These are phyloP conservation scores for Tipula confusa DNA, from an alignment of 2,888 invertebrate genomes.

Conservation along the genomic window DNA sequence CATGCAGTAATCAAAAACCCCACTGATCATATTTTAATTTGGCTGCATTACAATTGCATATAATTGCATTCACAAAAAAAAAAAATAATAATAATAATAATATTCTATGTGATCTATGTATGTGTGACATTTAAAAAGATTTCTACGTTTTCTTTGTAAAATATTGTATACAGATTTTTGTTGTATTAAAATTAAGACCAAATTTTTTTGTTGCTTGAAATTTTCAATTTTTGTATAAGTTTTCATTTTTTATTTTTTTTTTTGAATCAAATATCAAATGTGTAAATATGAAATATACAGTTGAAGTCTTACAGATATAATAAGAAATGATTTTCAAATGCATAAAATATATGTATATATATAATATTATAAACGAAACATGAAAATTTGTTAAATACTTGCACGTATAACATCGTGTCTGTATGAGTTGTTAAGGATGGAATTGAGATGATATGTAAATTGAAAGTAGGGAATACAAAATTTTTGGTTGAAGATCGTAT, in stretches of 20 bases:
- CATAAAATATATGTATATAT: background rate
- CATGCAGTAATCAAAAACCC: background rate
- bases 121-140: conserved; percentile 20
- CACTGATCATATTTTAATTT: conserved; percentile 20
- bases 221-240: conserved; percentile 7
- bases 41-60: conserved; percentile 20
- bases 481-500: background rate
- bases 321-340: background rate
- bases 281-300: background rate
- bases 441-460: background rate
- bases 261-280: conserved; percentile 21
- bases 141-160: background rate
- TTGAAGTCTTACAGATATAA: background rate
- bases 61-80: conserved; percentile 20
- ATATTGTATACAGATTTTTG: background rate
- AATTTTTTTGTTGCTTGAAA: background rate
- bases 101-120: background rate
- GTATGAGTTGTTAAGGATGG: background rate
- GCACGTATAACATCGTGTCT: background rate
- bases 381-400: background rate
- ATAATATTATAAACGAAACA: background rate
- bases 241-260: background rate
- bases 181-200: conserved; percentile 25
- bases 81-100: background rate
- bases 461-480: background rate